phyloP scores from a whole-genome alignment of 2,113 vertebrate genomes.

The Lophotis ruficrista region DNA sequence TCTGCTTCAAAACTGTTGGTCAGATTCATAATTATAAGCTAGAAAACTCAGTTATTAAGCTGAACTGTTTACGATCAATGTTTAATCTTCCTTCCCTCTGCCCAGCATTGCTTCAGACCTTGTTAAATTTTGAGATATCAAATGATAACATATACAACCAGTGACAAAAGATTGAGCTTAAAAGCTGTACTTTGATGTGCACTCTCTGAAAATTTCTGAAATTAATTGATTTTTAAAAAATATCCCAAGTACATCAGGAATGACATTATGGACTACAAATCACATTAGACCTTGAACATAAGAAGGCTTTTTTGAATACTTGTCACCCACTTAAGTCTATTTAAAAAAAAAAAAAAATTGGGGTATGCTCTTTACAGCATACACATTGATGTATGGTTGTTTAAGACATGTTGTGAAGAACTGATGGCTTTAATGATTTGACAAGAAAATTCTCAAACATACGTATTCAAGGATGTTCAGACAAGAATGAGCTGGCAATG shows the following conservation, averaged over 20 bases:
- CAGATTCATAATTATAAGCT: not conserved
- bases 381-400: not conserved
- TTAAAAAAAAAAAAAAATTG: not conserved
- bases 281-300: not conserved
- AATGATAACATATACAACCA: not conserved
- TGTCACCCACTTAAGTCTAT: not conserved
- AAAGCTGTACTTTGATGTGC: not conserved
- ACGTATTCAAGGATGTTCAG: not conserved
- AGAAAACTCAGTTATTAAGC: not conserved
- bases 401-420: not conserved
- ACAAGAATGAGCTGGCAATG: not conserved
- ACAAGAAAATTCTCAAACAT: not conserved
- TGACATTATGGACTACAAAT: not conserved
- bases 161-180: not conserved
- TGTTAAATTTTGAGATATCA: not conserved
- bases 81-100: not conserved
- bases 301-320: not conserved
- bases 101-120: not conserved
- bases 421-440: not conserved
- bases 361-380: not conserved
- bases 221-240: not conserved
- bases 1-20: not conserved
- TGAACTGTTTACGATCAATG: not conserved
- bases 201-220: not conserved
- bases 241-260: not conserved